Percentiles rank a stretch among this genome's conserved stretches.
Evolutionary conservation across 1,140 invertebrate genomes (phyloP).

Genomic region (Bathynomus jamesi): DNA sequence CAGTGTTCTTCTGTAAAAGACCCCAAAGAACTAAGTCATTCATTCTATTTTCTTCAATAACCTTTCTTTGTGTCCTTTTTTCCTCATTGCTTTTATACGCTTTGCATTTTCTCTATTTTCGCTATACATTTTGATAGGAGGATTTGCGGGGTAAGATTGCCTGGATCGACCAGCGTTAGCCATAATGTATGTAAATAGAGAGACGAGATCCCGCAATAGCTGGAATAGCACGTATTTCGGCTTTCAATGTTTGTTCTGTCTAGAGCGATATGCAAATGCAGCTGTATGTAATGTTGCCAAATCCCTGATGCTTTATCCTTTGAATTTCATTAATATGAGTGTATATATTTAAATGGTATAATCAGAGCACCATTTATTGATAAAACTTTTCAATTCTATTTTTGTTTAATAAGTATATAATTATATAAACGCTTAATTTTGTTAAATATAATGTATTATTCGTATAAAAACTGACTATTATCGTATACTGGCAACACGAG

Average conservation of each 20-base stretch:
- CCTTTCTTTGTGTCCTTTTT: no score
- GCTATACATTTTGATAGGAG: not conserved
- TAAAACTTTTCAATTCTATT: no score
- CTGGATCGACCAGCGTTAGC: slow-evolving; percentile 24
- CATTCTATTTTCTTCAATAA: no score
- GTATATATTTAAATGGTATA: no score
- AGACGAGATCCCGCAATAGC: slow-evolving; percentile 26
- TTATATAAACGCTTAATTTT: not conserved
- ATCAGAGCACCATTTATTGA: no score
- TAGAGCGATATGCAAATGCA: slow-evolving; percentile 22
- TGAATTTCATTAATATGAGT: not conserved
- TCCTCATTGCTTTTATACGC: no score
- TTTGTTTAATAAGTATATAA: not conserved
- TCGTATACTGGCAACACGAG: not conserved
- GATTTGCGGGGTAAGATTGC: not conserved
- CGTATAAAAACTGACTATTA: not conserved
- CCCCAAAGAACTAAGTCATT: no score
- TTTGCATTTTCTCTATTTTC: no score
- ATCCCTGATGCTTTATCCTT: not conserved
- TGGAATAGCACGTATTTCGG: slow-evolving; percentile 20
- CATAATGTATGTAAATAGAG: slow-evolving; percentile 35
- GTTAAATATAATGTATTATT: not conserved
- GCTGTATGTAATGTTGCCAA: slow-evolving; percentile 7
- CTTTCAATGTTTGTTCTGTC: slow-evolving; percentile 13
- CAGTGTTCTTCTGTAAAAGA: no score